These are phyloP conservation scores for Pristionchus maxplancki DNA, from an alignment of 2,888 invertebrate genomes.

Conservation along the genomic window DNA sequence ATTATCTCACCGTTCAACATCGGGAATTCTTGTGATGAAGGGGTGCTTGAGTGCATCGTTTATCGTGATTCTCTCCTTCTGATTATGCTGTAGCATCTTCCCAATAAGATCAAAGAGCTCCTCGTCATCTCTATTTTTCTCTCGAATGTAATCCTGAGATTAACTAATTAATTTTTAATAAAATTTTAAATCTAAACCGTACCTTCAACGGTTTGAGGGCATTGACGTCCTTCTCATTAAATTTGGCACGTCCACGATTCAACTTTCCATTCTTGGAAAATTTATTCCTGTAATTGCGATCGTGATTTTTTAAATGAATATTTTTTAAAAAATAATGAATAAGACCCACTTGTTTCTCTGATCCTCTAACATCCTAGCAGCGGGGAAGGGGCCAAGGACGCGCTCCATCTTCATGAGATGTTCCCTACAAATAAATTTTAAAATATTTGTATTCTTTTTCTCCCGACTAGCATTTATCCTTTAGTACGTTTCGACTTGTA, in stretches of 20 bases:
- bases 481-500: too few species aligned
- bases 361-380: slow-evolving; percentile 84
- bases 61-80: slow-evolving; percentile 90
- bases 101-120: slow-evolving; percentile 94
- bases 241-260: slow-evolving; percentile 98
- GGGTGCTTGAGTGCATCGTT: slow-evolving; percentile 91
- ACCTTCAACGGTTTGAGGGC: neutral
- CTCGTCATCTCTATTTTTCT: slow-evolving; percentile 91
- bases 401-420: slow-evolving; percentile 99
- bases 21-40: slow-evolving; percentile 84
- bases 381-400: slow-evolving; percentile 96
- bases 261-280: slow-evolving; percentile 97
- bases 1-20: slow-evolving; percentile 51
- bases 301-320: neutral
- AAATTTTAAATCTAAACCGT: neutral
- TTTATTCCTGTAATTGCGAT: slow-evolving; percentile 85
- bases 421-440: slow-evolving; percentile 81
- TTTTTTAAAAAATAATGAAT: slow-evolving; percentile 58
- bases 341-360: slow-evolving; percentile 81
- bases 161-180: neutral
- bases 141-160: slow-evolving; percentile 89
- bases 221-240: slow-evolving; percentile 87
- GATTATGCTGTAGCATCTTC: slow-evolving; percentile 95
- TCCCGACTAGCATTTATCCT: neutral
- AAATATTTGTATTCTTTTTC: neutral